Evolutionary conservation across 2,888 invertebrate genomes (phyloP).

Genomic region (Cotesia congregata): DNA sequence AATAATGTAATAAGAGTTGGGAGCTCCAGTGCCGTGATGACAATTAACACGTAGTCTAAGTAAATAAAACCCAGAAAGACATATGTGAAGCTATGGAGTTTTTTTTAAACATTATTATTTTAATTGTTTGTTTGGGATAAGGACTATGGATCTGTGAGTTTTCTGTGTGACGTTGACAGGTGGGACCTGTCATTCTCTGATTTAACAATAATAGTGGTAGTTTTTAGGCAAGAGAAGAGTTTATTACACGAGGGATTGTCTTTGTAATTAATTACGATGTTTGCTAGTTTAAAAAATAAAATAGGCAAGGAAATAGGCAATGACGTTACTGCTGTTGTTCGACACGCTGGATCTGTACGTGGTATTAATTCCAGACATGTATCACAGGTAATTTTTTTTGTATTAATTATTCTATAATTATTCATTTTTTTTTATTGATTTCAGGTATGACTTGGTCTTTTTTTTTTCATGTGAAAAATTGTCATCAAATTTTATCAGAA

Average conservation of each 20-base stretch:
- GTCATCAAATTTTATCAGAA: no score
- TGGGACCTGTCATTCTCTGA: constrained; percentile 26
- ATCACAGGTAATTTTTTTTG: constrained; percentile 59
- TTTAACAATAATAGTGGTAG: constrained; percentile 5
- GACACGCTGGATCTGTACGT: constrained; percentile 63
- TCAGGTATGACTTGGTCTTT: no score
- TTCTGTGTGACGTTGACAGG: constrained; percentile 49
- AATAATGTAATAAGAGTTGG: not conserved
- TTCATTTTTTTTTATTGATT: no score
- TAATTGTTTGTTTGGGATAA: not conserved
- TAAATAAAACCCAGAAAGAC: not conserved
- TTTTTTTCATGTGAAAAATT: no score
- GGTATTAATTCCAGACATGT: constrained; percentile 63
- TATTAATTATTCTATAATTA: no score
- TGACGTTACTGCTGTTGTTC: constrained; percentile 75
- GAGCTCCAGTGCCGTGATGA: not conserved
- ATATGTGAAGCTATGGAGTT: not conserved
- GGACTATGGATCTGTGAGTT: not conserved
- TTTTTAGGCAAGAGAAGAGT: not conserved
- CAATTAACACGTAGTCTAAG: not conserved
- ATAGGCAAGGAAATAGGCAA: constrained; percentile 91
- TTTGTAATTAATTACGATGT: constrained; percentile 74
- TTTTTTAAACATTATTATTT: not conserved
- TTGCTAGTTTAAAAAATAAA: constrained; percentile 89
- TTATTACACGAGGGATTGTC: constrained; percentile 17